phyloP scores from a whole-genome alignment of 1,140 invertebrate species.

The Scaptomyza pallida region DNA sequence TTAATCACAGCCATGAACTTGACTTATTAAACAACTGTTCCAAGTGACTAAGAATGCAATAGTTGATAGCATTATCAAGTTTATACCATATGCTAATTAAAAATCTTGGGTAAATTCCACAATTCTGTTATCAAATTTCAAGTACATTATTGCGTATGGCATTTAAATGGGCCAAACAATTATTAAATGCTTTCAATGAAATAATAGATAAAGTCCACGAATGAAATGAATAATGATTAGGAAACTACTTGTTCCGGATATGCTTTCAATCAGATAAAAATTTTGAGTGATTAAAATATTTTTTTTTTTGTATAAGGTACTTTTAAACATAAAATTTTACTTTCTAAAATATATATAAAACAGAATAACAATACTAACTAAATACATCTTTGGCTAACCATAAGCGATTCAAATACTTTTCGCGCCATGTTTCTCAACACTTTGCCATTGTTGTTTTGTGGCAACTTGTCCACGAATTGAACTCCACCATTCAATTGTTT shows the following conservation, averaged over 20 bases:
- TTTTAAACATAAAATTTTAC: too few species aligned
- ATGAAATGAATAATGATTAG: not conserved
- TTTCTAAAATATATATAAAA: conserved; percentile 9
- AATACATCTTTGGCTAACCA: conserved; percentile 4
- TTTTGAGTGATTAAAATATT: too few species aligned
- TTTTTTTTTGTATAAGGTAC: too few species aligned
- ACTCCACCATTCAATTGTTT: conserved; percentile 84
- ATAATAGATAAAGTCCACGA: not conserved
- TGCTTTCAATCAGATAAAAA: not conserved
- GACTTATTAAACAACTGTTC: not conserved
- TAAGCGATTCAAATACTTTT: conserved; percentile 43
- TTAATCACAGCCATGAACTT: not conserved
- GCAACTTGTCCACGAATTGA: conserved; percentile 84
- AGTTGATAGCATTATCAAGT: conserved; percentile 9
- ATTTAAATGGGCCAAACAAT: not conserved
- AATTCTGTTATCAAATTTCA: conserved; percentile 1
- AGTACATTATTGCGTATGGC: not conserved
- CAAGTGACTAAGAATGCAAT: not conserved
- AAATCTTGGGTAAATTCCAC: conserved; percentile 2
- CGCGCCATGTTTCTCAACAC: conserved; percentile 54
- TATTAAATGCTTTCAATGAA: not conserved
- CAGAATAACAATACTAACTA: too few species aligned
- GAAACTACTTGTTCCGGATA: not conserved
- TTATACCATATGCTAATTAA: conserved; percentile 17
- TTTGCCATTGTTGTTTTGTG: conserved; percentile 85